These are phyloP conservation scores for Oxyteleia sp. DNA, from an alignment of 2,888 invertebrate genomes.

Conservation along the genomic window DNA sequence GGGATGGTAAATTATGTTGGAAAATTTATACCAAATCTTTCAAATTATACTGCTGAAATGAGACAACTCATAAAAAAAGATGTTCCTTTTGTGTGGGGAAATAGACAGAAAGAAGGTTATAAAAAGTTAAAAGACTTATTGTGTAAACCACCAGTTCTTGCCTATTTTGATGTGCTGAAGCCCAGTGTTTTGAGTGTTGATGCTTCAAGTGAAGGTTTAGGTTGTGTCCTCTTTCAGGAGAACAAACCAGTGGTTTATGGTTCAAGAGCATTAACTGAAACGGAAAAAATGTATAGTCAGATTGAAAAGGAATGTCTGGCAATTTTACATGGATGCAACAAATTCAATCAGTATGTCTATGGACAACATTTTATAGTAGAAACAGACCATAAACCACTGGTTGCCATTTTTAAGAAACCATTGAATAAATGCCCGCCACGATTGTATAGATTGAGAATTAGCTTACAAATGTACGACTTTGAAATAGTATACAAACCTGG, in stretches of 20 bases:
- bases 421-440: conserved; percentile 51
- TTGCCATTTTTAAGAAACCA: conserved; percentile 75
- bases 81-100: conserved; percentile 76
- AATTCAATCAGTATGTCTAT: conserved; percentile 77
- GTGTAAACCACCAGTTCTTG: conserved; percentile 49
- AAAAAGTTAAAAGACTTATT: conserved; percentile 70
- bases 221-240: conserved; percentile 76
- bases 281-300: conserved; percentile 77
- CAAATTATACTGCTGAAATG: conserved; percentile 68
- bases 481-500: conserved; percentile 57
- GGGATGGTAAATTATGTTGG: conserved; percentile 77
- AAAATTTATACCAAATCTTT: conserved; percentile 77
- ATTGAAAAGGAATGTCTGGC: conserved; percentile 79
- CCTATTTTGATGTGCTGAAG: conserved; percentile 54
- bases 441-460: conserved; percentile 61
- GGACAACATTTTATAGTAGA: conserved; percentile 76
- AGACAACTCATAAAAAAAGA: conserved; percentile 77
- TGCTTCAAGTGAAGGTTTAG: conserved; percentile 60
- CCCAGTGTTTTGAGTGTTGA: conserved; percentile 58
- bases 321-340: conserved; percentile 72
- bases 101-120: conserved; percentile 74
- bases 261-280: conserved; percentile 75
- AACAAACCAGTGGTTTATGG: conserved; percentile 75
- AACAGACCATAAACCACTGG: conserved; percentile 79
- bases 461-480: conserved; percentile 51